Evolutionary conservation across 2,888 invertebrate species (phyloP), one percentile per base, ranked within the genome.

Genomic region (Agrilus mali): DNA sequence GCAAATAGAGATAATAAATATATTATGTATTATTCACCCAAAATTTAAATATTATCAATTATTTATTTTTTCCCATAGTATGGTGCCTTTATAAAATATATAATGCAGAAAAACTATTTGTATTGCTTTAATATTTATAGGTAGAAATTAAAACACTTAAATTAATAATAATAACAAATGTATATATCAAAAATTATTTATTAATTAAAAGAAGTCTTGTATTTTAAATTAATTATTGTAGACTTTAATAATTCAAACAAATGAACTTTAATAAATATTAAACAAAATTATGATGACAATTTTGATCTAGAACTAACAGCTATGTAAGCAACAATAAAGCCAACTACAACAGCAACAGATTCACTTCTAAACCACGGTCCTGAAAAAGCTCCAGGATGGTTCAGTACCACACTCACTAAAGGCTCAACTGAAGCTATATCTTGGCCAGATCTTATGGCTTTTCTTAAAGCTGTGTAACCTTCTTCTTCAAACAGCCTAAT

Each of bases 361-460:
- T 95, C 94, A 1, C 92, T 90, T 66, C 92, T 92, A 42, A 95
- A 77, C 84, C 87, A 86, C 3, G 92, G 92, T 1, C 95, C 95
- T 48, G 80, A 83, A 71, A 89, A 94, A 40, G 92, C 84, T 60
- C 85, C 81, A 42, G 81, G 76, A 56, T 87, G 83, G 53, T 79
- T 75, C 7, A 89, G 67, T 38, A 77, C 73, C 16, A 92, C 76
- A 27, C 80, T 78, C 44, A 82, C 75, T 4, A 90, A 66, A 1
- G 85, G 78, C 50, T 80, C 77, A 4, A 87, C 75, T 27, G 74
- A 68, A 6, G 74, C 69, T 2, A 78, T 73, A 44, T 78, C 75
- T 51, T 87, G 85, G 50, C 82, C 82, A 45, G 79, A 71, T 40
- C 86, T 76, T 16, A 82, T 72, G 5, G 85, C 89, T 63, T 94